These are phyloP conservation scores for Eptesicus fuscus DNA, from an alignment of 2,113 vertebrate genomes.

Conservation along the genomic window DNA sequence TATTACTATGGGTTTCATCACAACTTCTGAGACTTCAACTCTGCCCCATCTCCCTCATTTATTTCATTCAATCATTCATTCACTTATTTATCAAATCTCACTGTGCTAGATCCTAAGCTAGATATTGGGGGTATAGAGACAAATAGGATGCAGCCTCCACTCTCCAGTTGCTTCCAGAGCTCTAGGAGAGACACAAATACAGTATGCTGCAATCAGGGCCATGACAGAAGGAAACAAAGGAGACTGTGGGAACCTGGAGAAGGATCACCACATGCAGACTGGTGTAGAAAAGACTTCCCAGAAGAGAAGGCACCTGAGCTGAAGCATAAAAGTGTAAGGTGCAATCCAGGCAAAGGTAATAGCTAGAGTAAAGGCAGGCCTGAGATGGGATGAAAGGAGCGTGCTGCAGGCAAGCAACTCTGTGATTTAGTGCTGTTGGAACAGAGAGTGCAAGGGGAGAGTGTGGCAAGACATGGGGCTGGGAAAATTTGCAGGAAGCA, in stretches of 20 bases:
- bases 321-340: background rate
- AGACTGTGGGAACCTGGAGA: background rate
- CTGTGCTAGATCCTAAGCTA: background rate
- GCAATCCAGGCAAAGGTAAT: background rate
- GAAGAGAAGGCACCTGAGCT: background rate
- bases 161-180: background rate
- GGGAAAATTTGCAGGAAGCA: background rate
- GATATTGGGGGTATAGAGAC: background rate
- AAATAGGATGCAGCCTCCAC: background rate
- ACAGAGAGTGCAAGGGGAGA: background rate
- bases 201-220: background rate
- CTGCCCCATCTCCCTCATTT: background rate
- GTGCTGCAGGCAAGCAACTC: background rate
- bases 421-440: background rate
- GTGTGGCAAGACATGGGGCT: background rate
- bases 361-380: background rate
- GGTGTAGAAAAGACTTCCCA: background rate
- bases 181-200: background rate
- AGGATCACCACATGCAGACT: background rate
- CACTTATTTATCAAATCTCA: conserved; percentile 4
- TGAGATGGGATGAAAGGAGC: background rate
- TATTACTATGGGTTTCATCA: background rate
- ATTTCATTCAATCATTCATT: background rate
- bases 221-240: background rate
- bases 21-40: background rate